phyloP scores from a whole-genome alignment of 1,140 invertebrate genomes.

The Holcopasites calliopsidis region DNA sequence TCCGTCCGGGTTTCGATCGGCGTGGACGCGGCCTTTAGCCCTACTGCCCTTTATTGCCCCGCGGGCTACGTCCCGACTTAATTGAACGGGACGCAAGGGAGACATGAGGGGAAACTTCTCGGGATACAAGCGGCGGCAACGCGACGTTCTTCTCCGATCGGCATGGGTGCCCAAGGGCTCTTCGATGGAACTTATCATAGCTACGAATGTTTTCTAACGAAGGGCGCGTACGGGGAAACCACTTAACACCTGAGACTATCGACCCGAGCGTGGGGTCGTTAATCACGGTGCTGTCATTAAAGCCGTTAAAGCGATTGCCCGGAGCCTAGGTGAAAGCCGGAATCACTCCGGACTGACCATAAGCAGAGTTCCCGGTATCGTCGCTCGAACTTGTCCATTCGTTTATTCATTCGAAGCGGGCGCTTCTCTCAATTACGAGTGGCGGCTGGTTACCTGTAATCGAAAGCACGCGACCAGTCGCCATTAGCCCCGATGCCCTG shows the following conservation, averaged over 20 bases:
- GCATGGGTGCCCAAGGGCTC: neutral
- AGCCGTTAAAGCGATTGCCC: neutral
- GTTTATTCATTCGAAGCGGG: constrained; percentile 33
- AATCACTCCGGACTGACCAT: neutral
- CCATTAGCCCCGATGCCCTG: constrained; percentile 23
- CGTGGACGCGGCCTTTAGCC: neutral
- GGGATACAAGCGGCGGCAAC: neutral
- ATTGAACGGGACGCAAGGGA: neutral
- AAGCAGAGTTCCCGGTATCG: neutral
- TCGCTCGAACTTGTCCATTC: constrained; percentile 5
- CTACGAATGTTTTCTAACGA: neutral
- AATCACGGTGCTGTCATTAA: neutral
- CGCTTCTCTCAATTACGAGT: constrained; percentile 24
- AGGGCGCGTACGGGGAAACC: too few species aligned
- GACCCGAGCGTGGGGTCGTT: neutral
- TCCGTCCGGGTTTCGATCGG: neutral
- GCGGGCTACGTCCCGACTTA: neutral
- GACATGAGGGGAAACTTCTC: neutral
- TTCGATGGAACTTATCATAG: too few species aligned
- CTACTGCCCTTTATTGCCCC: neutral
- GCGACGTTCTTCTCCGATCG: neutral
- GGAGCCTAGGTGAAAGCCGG: neutral
- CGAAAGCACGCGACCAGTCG: constrained; percentile 35
- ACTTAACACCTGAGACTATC: neutral
- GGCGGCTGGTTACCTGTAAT: constrained; percentile 19